Evolutionary conservation across 2,797 vertebrate genomes (phyloP), one percentile per base, ranked within the genome.

Genomic region (Argya squamiceps): DNA sequence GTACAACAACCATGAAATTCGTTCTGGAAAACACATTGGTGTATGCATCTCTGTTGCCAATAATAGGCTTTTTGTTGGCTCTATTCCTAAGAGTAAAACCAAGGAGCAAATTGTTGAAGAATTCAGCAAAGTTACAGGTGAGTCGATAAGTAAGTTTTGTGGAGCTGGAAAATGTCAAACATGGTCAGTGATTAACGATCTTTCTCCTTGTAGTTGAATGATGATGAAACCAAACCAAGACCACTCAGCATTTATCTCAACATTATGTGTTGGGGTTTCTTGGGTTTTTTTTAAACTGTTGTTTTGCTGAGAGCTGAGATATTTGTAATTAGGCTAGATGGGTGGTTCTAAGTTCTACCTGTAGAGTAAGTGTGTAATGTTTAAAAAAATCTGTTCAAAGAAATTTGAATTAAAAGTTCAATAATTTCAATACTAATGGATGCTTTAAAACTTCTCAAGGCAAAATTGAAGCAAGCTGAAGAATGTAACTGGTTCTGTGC

Each of bases 71-170:
- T 99, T 99, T 95, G 99, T 99, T 95, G 99, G 99, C 77, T 99
- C 99, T 97, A 99, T 99, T 97, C 99, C 99, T 96, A 99, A 99
- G 98, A 99, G 99, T 98, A 99, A 99, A 99, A 99, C 99, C 88
- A 99, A 99, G 98, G 99, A 99, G 96, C 99, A 99, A 97, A 99
- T 99, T 83, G 98, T 99, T 82, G 99, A 99, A 96, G 99, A 99
- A 97, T 99, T 99, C 95, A 97, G 98, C 83, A 99, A 99, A 98
- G 99, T 99, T 97, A 99, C 99, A 98, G 99, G 99, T 99, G 97
- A 98, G 98, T 92, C 75, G 37, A 50, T 89, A 89, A 77, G 46
- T 90, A 46, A 15, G 46, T 85, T 95, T 76, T 47, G 7, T 71
- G 62, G 65, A 76, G 30, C 16, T 79, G 55, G n/a, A 62, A 62